Conservation (phyloP, 2,113 vertebrate species). For the Spilogale gracilis region DNA sequence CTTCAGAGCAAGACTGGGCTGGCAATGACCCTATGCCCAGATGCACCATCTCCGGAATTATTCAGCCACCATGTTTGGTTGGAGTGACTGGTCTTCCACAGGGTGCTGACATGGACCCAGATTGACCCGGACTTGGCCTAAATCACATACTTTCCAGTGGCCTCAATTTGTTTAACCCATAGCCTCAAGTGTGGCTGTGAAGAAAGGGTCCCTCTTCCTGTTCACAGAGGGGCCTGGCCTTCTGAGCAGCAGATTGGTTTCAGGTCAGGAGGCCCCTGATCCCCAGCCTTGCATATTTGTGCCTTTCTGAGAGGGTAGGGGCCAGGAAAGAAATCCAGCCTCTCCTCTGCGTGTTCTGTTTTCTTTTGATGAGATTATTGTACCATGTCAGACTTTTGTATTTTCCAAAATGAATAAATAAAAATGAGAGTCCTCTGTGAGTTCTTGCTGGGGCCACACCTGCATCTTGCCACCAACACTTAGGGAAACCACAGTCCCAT, state of each 20-base stretch:
- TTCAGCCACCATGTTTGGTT: neutral
- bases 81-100: slow-evolving; percentile 26
- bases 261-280: neutral
- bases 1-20: neutral
- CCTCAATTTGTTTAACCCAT: neutral
- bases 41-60: neutral
- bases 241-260: neutral
- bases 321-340: neutral
- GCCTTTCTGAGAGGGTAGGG: slow-evolving; percentile 66
- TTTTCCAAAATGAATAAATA: slow-evolving; percentile 88
- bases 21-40: neutral
- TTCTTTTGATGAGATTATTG: slow-evolving; percentile 79
- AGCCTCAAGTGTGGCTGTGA: neutral
- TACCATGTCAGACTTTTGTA: slow-evolving; percentile 81
- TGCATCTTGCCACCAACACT: neutral
- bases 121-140: neutral
- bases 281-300: slow-evolving; percentile 29
- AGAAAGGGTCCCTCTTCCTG: neutral
- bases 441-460: neutral
- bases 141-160: neutral
- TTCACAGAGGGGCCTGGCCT: neutral
- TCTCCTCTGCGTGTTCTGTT: slow-evolving; percentile 45
- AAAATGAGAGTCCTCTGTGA: slow-evolving; percentile 25
- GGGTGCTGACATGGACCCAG: neutral
- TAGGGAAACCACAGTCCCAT: neutral